Evolutionary conservation across 2,888 invertebrate species (phyloP), one percentile per base, ranked within the genome.

Genomic region (Diplolepis rosae): DNA sequence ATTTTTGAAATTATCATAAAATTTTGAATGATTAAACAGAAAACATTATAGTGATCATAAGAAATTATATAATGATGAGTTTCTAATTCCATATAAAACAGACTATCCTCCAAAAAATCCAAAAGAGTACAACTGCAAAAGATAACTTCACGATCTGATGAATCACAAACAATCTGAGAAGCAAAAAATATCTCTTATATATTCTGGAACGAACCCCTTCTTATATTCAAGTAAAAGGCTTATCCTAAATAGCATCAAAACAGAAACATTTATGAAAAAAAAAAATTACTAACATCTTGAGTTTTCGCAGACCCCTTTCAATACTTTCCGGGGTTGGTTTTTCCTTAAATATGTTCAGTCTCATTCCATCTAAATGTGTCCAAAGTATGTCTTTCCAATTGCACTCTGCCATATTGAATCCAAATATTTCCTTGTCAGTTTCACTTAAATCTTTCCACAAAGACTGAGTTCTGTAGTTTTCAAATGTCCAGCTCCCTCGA

Each of bases 401-500:
- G 81, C 95, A 90, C 30, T 92, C 90, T 0, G 89, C 89, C 74
- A 95, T 90, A 82, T 92, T 92, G 85, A 95, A 95, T 15, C 93
- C 92, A 83, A 95, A 96, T 0, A 90, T 89, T 66, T 92, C 87
- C 76, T 89, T 90, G 76, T 94, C 95, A 11, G 88, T 88, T 0
- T 88, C 85, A 0, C 89, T 90, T 52, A 95, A 84, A n/a, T 89
- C 88, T 0, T 89, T 84, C 69, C 89, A 89, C 4, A 95, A 87
- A 0, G 91, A 89, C 69, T 89, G 86, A 77, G 92, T 91, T 74
- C 93, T 92, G 4, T 91, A 91, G 77, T 93, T 94, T 32, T 89
- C 90, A 84, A 95, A 95, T 54, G 91, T 89, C 96, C 96, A 97
- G 67, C 93, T 91, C 61, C 93, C 92, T 1, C 92, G 92, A 0